Conservation (phyloP, 2,888 invertebrate species). For the Leucania comma region DNA sequence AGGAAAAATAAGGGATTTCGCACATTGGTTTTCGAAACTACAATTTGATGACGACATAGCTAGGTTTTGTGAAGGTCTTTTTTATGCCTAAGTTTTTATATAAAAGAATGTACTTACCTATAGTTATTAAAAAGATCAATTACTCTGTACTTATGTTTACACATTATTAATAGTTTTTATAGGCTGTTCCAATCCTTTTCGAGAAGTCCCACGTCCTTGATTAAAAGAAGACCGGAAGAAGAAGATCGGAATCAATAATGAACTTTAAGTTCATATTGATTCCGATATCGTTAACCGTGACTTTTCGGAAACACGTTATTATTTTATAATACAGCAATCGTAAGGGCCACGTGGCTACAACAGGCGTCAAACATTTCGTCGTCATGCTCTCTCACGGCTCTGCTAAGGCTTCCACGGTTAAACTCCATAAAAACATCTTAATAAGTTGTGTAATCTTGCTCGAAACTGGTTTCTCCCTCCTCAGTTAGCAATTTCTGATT, state of each 20-base stretch:
- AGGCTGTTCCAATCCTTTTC: neutral
- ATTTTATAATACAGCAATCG: conserved; percentile 24
- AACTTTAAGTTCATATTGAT: conserved; percentile 13
- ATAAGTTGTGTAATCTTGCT: conserved; percentile 19
- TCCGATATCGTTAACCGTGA: conserved; percentile 16
- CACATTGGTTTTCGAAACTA: conserved; percentile 11
- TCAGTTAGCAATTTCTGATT: conserved; percentile 26
- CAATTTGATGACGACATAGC: neutral
- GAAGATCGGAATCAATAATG: too few relatives aligned
- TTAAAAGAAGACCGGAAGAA: neutral
- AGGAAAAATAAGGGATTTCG: conserved; percentile 2
- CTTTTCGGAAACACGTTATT: conserved; percentile 27
- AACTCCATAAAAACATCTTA: conserved; percentile 4
- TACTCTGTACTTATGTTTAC: neutral
- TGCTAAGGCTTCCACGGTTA: conserved; percentile 7
- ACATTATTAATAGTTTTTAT: neutral
- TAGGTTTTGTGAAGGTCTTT: neutral
- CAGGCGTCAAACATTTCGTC: conserved; percentile 3
- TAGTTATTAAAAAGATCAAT: neutral
- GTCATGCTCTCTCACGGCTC: neutral
- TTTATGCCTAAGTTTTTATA: neutral
- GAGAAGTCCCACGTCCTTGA: neutral
- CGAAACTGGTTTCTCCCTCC: conserved; percentile 18
- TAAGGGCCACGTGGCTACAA: conserved; percentile 17
- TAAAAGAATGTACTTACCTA: neutral